A percentile compares a stretch with the other conserved stretches of the same genome.
These are phyloP conservation scores for Tyrannus savana DNA, from an alignment of 2,113 vertebrate species.

Conservation along the genomic window DNA sequence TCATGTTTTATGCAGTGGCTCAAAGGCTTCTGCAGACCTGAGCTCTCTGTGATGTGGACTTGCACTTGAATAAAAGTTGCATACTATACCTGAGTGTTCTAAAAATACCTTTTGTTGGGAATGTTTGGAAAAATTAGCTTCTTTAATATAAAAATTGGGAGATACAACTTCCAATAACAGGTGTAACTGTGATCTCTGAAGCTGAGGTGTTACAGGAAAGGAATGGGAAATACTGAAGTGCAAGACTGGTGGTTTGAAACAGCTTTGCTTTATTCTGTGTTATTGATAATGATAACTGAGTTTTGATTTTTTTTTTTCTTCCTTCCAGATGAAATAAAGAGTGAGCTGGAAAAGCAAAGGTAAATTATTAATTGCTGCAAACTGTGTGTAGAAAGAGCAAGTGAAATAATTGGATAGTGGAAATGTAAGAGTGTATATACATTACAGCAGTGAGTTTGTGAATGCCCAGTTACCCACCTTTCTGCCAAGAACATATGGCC, in stretches of 20 bases:
- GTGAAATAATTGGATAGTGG: not conserved
- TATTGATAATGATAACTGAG: not conserved
- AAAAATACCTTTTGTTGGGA: not conserved
- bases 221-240: not conserved
- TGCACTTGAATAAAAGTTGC: not conserved
- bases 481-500: not conserved
- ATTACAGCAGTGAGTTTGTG: not conserved
- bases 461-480: not conserved
- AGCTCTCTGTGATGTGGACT: not conserved
- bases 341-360: constrained; percentile 90
- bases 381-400: not conserved
- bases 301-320: not conserved
- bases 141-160: not conserved
- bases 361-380: constrained; percentile 61
- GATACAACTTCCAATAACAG: not conserved
- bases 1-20: not conserved
- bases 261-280: not conserved
- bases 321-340: constrained; percentile 91
- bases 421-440: not conserved
- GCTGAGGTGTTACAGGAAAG: not conserved
- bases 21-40: not conserved
- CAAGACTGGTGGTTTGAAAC: not conserved
- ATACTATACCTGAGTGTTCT: not conserved
- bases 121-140: not conserved
- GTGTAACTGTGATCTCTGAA: not conserved